phyloP scores from a whole-genome alignment of 2,113 vertebrate species.

The Spilogale gracilis region DNA sequence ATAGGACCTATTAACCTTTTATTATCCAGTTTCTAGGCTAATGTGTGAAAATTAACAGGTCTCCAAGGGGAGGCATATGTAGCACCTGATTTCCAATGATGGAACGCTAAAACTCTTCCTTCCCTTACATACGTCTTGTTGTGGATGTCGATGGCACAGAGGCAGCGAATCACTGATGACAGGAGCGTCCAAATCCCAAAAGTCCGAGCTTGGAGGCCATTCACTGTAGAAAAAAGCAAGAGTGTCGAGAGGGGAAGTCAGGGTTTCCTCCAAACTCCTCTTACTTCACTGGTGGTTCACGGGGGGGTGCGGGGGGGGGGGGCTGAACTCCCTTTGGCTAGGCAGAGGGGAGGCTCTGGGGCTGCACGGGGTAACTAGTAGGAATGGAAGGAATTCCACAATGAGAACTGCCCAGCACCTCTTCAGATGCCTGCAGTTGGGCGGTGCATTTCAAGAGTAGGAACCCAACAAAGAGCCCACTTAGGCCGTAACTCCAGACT shows the following conservation, averaged over 20 bases:
- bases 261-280: background rate
- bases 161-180: slow-evolving; percentile 95
- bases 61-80: background rate
- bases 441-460: background rate
- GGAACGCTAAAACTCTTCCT: background rate
- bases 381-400: background rate
- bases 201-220: slow-evolving; percentile 97
- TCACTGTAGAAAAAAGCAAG: slow-evolving; percentile 89
- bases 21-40: background rate
- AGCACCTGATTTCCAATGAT: background rate
- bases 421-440: background rate
- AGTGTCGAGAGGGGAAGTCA: background rate
- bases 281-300: background rate
- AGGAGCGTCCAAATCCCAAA: slow-evolving; percentile 98
- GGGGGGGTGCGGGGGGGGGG: background rate
- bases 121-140: slow-evolving; percentile 93
- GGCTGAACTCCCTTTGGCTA: background rate
- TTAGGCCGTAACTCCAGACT: background rate
- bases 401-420: background rate
- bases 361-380: background rate
- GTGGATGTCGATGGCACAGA: slow-evolving; percentile 97
- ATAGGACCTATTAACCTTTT: background rate
- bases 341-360: background rate
- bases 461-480: background rate
- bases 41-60: background rate